These are phyloP conservation scores for Oxyscelio sp. DNA, from an alignment of 2,888 invertebrate species.

Conservation along the genomic window DNA sequence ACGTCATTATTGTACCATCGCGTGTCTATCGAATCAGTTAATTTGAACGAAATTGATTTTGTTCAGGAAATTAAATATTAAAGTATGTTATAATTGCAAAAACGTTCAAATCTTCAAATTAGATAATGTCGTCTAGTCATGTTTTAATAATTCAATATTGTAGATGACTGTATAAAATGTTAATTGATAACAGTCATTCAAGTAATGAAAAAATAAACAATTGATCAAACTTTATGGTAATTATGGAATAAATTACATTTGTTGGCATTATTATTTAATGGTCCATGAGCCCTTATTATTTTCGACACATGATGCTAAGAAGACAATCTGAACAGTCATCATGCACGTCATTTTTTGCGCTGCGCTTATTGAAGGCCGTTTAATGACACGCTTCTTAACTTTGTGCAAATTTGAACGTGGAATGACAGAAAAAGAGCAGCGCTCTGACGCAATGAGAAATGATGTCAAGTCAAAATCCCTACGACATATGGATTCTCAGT, in stretches of 20 bases:
- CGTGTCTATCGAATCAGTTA: constrained; percentile 75
- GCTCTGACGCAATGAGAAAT: neutral
- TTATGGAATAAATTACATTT: too few species aligned
- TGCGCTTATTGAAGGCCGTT: neutral
- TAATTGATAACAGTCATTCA: too few species aligned
- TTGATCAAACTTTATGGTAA: too few species aligned
- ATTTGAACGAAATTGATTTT: constrained; percentile 50
- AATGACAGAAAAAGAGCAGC: neutral
- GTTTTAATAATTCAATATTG: too few species aligned
- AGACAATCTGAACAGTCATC: neutral
- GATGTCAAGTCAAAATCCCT: neutral
- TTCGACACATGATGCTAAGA: constrained; percentile 2
- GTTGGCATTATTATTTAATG: constrained; percentile 49
- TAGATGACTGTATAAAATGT: too few species aligned
- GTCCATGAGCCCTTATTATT: constrained; percentile 20
- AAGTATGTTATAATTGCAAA: constrained; percentile 12
- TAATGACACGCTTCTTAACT: neutral
- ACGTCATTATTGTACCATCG: constrained; percentile 74
- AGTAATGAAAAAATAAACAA: too few species aligned
- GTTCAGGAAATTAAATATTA: constrained; percentile 50
- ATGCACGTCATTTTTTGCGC: neutral
- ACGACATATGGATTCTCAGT: neutral
- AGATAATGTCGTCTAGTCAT: too few species aligned
- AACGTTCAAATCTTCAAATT: too few species aligned
- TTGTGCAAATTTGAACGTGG: neutral